Base-by-base conservation (phyloP, 2,797 vertebrate genomes). In the Sorex maritimensis region DNA sequence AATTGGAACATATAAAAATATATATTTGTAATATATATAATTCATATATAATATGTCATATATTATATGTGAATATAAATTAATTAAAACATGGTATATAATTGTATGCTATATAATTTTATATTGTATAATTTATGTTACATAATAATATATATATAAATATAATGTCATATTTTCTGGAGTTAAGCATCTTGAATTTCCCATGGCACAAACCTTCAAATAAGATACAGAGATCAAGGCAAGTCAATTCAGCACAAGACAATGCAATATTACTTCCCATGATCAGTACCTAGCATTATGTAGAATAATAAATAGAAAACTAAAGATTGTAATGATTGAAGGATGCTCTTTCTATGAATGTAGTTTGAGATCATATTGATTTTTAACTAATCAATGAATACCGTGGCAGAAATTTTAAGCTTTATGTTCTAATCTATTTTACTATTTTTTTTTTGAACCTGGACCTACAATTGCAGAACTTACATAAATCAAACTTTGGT, bases 351-450 rank as follows among this genome's bases (percentile, higher is more conserved):
- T 30, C 52, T 63, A 15, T 52, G 68, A n/a, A 52, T 34, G 5
- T 28, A 15, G n/a, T 28, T 10, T 19, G 58, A 81, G 38, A 89
- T 23, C 2, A 6, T 14, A n/a, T 14, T 89, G 87, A 5, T 86
- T 87, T 86, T 52, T 11, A 93, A 86, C 61, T 61, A 19, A 30
- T 58, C 69, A 69, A 58, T 82, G 58, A 74, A 26, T 5, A 58
- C 8, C 28, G 2, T 13, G 7, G n/a, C 72, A 28, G 30, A 23
- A 61, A 2, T 41, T 46, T 2, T 69, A 14, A 49, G 58, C 80
- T 44, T 69, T 15, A 23, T 38, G 12, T 55, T 5, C 46, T 78
- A 78, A n/a, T 65, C 58, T 78, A n/a, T 69, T 69, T 69, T 2
- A 23, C 17, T 84, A 52, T 52, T 6, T 79, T 83, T 83, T 4